phyloP scores from a whole-genome alignment of 2,113 vertebrate species.

The Hippocampus abdominalis region DNA sequence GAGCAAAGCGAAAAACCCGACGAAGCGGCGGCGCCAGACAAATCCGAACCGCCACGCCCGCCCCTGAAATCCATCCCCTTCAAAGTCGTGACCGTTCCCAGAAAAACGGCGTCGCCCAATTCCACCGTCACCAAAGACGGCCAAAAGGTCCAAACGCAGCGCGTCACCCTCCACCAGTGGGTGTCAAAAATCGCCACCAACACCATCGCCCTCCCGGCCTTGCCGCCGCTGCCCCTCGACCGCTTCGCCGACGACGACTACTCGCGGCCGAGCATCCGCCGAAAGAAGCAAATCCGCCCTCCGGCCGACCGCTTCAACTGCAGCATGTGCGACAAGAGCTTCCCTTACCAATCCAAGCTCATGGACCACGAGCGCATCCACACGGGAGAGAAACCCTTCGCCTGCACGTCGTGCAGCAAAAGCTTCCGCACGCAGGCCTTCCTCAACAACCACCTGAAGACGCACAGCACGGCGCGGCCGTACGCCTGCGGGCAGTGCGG shows the following conservation, averaged over 20 bases:
- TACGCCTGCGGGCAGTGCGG: conserved; percentile 63
- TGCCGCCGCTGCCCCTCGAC: conserved; percentile 57
- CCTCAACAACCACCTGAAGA: conserved; percentile 69
- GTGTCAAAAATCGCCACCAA: conserved; percentile 66
- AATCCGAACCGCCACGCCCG: not conserved
- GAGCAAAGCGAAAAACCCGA: not conserved
- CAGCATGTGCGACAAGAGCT: conserved; percentile 60
- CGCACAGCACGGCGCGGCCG: conserved; percentile 58
- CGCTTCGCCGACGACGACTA: conserved; percentile 21
- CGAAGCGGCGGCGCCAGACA: not conserved
- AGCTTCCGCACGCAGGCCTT: conserved; percentile 64
- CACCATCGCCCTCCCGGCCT: conserved; percentile 56
- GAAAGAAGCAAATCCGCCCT: conserved; percentile 53
- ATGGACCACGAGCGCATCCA: conserved; percentile 67
- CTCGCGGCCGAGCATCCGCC: conserved; percentile 38
- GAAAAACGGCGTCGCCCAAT: conserved; percentile 29
- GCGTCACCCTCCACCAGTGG: conserved; percentile 68
- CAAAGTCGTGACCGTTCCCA: conserved; percentile 33
- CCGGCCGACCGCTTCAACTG: conserved; percentile 50
- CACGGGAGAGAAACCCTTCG: conserved; percentile 66
- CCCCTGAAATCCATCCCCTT: conserved; percentile 52
- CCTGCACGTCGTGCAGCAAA: conserved; percentile 61
- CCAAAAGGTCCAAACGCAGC: conserved; percentile 49
- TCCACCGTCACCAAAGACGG: conserved; percentile 24
- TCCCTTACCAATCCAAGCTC: conserved; percentile 66